Conservation (phyloP, 2,797 vertebrate genomes). For the Oophaga sylvatica region DNA sequence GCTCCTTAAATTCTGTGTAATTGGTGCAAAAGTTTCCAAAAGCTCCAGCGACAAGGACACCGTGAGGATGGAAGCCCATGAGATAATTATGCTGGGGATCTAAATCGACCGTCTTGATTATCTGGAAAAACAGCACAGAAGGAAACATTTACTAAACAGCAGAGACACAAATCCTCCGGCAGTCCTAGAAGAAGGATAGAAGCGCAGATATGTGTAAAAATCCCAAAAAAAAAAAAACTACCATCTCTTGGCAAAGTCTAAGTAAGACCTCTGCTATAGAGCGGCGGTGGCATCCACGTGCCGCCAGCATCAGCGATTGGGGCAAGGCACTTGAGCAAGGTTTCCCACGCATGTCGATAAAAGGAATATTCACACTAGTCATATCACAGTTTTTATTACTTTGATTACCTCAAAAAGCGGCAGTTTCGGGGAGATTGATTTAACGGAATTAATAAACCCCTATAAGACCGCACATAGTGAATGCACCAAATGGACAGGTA, state of each 20-base stretch:
- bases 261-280: too few species aligned
- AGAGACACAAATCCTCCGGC: not conserved
- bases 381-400: too few species aligned
- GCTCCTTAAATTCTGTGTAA: slow-evolving; percentile 73
- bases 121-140: slow-evolving; percentile 70
- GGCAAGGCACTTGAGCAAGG: not conserved
- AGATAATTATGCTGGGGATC: slow-evolving; percentile 88
- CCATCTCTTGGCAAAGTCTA: not conserved
- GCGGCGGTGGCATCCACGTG: not conserved
- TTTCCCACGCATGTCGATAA: not conserved
- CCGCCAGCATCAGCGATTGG: not conserved
- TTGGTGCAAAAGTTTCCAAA: slow-evolving; percentile 84
- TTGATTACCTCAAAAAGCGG: too few species aligned
- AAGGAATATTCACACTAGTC: too few species aligned
- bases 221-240: not conserved
- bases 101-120: slow-evolving; percentile 86
- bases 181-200: not conserved
- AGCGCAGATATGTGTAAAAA: too few species aligned
- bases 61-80: slow-evolving; percentile 92
- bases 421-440: too few species aligned
- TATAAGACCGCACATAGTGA: too few species aligned
- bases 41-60: slow-evolving; percentile 84
- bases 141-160: not conserved
- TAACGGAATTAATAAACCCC: too few species aligned
- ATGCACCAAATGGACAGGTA: too few species aligned